Evolutionary conservation across 2,888 invertebrate species (phyloP), one percentile per base, ranked within the genome.

Genomic region (Exephanes ischioxanthus): DNA sequence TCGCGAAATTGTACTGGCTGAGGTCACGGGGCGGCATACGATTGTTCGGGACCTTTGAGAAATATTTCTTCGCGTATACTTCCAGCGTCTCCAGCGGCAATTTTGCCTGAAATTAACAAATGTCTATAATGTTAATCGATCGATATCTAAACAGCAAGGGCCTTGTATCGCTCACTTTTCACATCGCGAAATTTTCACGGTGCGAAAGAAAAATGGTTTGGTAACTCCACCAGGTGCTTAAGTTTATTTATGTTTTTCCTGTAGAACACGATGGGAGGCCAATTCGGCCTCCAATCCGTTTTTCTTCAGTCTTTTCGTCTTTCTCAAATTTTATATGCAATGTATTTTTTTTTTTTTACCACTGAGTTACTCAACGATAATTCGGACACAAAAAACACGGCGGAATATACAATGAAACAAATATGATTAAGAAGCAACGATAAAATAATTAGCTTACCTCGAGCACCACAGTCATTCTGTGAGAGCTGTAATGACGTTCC

Each of bases 381-480:
- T 6, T 6, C 33, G 6, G 6, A 33, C 6, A 33, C 33, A 33
- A 33, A 1, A 33, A 33, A 33, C 33, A 6, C 6, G 1, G 7
- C 6, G 33, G 33, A 33, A 33, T 7, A 33, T 33, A 6, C 7
- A 33, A 33, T 1, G 6, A 33, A 33, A 33, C 33, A 33, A 53
- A 53, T n/a, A n/a, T 53, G 33, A 6, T 7, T 7, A 33, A 33
- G 33, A 53, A 6, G 7, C 0, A 19, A 16, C 6, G 1, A n/a
- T 55, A 16, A 22, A 61, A 37, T 37, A 22, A 41, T 58, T 16
- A 6, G 26, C 72, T 91, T 48, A 97, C 97, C 95, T 98, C 97
- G 16, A 98, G 95, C 67, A 97, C 97, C 2, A 98, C 94, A 14
- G 97, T 98, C 98, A 98, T 98, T 88, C 97, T 95, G 90, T 98